Evolutionary conservation across 2,113 vertebrate genomes (phyloP), one percentile per base, ranked within the genome.

Genomic region (Polyodon spathula): DNA sequence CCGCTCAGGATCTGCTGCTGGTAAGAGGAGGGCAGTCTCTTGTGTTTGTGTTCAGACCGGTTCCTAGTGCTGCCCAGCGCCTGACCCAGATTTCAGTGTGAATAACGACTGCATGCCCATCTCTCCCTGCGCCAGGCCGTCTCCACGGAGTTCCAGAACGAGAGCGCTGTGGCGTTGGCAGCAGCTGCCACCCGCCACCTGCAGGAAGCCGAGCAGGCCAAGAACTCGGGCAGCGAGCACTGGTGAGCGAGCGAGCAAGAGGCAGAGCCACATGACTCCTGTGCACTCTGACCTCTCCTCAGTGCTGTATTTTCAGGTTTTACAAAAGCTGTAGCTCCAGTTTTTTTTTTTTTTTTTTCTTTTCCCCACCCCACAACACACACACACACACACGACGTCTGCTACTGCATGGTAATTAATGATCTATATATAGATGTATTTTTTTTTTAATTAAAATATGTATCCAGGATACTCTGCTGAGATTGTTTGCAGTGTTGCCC

Each of bases 71-170:
- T 50, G 46, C 7, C 11, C 10, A 14, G 46, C 53, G 16, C 14
- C 38, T 37, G 8, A 11, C n/a, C 6, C 11, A 9, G 15, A 37
- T 54, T 6, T 15, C 38, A 60, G 27, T 57, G 16, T 8, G 48
- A 27, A 15, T 37, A 50, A 7, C 44, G 17, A 37, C n/a, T 63
- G 10, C 55, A 60, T 8, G 16, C 1, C 27, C 27, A 1, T 53
- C 50, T 9, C 44, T 52, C 54, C 56, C 2, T 14, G 16, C 58
- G 9, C 2, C 73, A 99, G 96, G 93, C 94, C 6, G 92, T 98
- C 59, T 94, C 92, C 71, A 89, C 92, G 58, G 96, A 99, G 78
- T 99, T 99, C 81, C 95, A 97, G 81, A 97, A 94, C 0, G 96
- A 99, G 77, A 99, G 96, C 7, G 95, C 94, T 6, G 89, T 84